Percentiles rank a stretch among this genome's conserved stretches.
Conservation (phyloP, 2,113 vertebrate species). For the Scopus umbretta region DNA sequence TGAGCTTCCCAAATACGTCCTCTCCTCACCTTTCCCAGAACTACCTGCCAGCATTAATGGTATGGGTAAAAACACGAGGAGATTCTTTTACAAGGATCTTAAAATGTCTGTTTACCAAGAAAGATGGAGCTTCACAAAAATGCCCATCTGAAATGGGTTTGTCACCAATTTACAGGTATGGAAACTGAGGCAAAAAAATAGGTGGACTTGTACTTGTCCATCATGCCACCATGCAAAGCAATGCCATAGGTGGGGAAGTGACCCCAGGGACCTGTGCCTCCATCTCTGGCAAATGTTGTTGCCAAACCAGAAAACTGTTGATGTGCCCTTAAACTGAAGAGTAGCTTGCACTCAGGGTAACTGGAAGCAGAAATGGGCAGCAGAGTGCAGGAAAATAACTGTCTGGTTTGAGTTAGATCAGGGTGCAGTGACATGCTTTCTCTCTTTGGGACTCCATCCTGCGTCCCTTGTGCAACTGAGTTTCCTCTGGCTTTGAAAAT, state of each 20-base stretch:
- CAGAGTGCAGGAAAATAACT: not conserved
- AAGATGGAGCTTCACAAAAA: not conserved
- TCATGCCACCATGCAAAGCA: not conserved
- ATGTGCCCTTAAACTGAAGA: not conserved
- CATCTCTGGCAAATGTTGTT: not conserved
- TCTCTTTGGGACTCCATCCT: not conserved
- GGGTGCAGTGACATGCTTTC: not conserved
- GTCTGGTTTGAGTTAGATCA: not conserved
- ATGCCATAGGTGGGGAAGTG: not conserved
- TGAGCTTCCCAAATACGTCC: not conserved
- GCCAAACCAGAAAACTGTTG: not conserved
- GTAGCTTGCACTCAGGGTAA: not conserved
- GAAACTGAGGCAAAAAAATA: not conserved
- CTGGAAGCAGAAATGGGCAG: not conserved
- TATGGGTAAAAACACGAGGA: not conserved
- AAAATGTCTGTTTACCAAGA: not conserved
- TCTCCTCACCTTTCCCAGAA: not conserved
- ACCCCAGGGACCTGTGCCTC: not conserved
- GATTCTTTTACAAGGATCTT: not conserved
- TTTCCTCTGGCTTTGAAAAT: not conserved
- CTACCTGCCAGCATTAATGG: not conserved
- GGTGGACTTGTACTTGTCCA: not conserved
- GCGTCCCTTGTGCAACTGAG: not conserved
- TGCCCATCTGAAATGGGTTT: not conserved
- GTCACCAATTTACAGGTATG: not conserved